Evolutionary conservation across 1,140 invertebrate genomes (phyloP).

Genomic region (Episyrphus balteatus): DNA sequence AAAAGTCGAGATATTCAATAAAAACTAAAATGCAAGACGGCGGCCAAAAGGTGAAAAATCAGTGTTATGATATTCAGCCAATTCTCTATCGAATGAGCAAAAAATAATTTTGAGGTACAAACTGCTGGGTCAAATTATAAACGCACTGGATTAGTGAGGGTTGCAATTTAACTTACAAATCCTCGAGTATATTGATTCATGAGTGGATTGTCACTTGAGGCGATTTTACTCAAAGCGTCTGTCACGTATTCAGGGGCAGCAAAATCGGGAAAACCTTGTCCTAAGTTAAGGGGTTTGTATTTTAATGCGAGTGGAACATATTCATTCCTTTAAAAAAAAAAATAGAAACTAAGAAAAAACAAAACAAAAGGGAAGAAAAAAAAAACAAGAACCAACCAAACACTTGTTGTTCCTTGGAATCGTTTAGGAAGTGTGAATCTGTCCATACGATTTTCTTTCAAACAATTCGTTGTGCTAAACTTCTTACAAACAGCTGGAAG

Average conservation of each 20-base stretch:
- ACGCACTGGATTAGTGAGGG: conserved; percentile 8
- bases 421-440: conserved; percentile 50
- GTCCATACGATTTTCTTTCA: conserved; percentile 13
- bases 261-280: conserved; percentile 97
- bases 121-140: not conserved
- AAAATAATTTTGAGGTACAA: no score
- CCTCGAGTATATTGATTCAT: conserved; percentile 87
- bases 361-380: not conserved
- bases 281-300: conserved; percentile 87
- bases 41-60: not conserved
- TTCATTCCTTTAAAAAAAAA: conserved; percentile 66
- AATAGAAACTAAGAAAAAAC: not conserved
- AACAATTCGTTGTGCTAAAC: no score
- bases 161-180: conserved; percentile 51
- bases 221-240: conserved; percentile 59
- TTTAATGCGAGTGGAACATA: conserved; percentile 80
- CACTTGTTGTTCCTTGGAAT: conserved; percentile 46
- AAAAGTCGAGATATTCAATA: no score
- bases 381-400: conserved; percentile 36
- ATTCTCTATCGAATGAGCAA: no score
- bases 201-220: conserved; percentile 57
- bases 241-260: conserved; percentile 74
- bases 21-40: no score
- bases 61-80: not conserved
- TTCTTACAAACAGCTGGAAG: no score